These are phyloP conservation scores for Engraulis encrasicolus DNA, from an alignment of 2,113 vertebrate species.

Conservation along the genomic window DNA sequence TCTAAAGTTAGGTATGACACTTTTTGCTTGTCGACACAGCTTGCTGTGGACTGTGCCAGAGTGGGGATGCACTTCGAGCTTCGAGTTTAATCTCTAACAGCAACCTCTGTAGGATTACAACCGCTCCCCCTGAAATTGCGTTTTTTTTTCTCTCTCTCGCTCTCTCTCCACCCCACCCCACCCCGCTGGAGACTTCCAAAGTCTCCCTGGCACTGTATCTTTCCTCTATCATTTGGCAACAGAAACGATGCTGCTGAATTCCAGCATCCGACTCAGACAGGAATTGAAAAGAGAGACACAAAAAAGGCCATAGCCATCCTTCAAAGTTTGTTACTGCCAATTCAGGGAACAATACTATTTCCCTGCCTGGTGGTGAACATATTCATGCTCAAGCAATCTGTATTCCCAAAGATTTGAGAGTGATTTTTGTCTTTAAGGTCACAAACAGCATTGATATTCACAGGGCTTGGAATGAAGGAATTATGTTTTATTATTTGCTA, in stretches of 20 bases:
- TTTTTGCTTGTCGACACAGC: neutral
- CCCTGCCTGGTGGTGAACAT: neutral
- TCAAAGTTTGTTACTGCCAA: neutral
- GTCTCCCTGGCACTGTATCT: neutral
- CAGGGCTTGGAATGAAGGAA: no score
- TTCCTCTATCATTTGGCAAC: neutral
- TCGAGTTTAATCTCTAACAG: constrained; percentile 2
- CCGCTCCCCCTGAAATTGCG: neutral
- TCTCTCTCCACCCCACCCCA: neutral
- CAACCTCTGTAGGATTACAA: constrained; percentile 4
- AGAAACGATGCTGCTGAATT: neutral
- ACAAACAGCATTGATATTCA: no score
- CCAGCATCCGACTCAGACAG: neutral
- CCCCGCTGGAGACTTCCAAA: neutral
- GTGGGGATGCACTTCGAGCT: constrained; percentile 4
- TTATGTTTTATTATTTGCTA: no score
- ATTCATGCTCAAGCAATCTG: neutral
- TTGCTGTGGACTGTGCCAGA: neutral
- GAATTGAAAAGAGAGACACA: neutral
- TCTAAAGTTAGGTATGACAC: neutral
- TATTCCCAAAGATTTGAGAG: no score
- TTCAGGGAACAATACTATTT: neutral
- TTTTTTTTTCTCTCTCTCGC: no score
- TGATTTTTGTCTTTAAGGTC: no score
- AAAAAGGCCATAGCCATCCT: neutral